These are phyloP conservation scores for Archivesica marissinica DNA, from an alignment of 1,140 invertebrate genomes.

Conservation along the genomic window DNA sequence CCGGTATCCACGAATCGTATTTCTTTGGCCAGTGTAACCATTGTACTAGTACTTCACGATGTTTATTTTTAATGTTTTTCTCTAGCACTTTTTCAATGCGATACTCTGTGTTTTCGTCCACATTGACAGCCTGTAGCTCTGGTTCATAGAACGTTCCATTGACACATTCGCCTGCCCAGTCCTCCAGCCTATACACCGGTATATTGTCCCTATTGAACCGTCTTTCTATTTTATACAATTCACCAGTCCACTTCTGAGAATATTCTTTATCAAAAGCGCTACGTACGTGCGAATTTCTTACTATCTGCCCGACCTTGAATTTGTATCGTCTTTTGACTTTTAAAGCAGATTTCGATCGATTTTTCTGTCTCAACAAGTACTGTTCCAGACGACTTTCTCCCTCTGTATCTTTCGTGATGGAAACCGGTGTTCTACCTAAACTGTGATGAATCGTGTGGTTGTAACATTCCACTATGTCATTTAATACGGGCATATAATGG, in stretches of 20 bases:
- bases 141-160: conserved; percentile 33
- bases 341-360: background rate
- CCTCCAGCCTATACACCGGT: background rate
- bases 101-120: conserved; percentile 10
- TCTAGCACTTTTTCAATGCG: conserved; percentile 37
- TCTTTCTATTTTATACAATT: conserved; percentile 9
- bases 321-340: background rate
- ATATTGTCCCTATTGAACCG: conserved; percentile 21
- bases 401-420: background rate
- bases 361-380: conserved; percentile 10
- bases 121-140: conserved; percentile 9
- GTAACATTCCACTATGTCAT: background rate
- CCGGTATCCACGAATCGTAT: conserved; percentile 11
- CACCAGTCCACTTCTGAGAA: conserved; percentile 37
- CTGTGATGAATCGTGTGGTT: conserved; percentile 9
- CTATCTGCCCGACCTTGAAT: conserved; percentile 9
- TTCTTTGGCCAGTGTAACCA: conserved; percentile 6
- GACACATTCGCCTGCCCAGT: background rate
- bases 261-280: conserved; percentile 23
- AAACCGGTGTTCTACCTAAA: background rate
- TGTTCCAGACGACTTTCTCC: conserved; percentile 17
- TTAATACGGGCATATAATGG: background rate
- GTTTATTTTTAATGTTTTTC: background rate
- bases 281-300: background rate
- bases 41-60: conserved; percentile 4